phyloP scores from a whole-genome alignment of 2,113 vertebrate genomes.

The Passer montanus region DNA sequence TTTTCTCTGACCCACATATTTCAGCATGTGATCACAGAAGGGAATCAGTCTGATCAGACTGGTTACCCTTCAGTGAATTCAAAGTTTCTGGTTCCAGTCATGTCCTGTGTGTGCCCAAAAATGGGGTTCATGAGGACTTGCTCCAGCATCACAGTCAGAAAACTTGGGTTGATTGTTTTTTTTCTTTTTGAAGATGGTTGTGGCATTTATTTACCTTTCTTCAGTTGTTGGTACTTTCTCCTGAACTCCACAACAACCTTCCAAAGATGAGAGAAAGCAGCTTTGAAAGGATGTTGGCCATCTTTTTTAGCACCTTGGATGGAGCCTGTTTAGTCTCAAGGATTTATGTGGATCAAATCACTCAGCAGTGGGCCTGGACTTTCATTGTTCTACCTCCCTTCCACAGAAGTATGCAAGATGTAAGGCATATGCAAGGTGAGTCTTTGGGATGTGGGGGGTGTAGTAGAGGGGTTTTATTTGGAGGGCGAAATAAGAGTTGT shows the following conservation, averaged over 20 bases:
- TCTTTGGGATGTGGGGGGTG: fast-evolving
- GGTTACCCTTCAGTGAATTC: not conserved
- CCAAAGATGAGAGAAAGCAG: not conserved
- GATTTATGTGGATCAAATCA: not conserved
- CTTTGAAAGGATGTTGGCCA: not conserved
- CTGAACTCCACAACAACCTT: not conserved
- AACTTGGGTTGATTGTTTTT: not conserved
- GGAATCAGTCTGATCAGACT: not conserved
- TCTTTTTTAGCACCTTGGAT: not conserved
- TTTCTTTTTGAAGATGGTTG: fast-evolving
- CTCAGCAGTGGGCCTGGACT: fast-evolving
- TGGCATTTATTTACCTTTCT: not conserved
- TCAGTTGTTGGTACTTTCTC: not conserved
- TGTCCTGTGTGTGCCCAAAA: not conserved
- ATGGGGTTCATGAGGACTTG: not conserved
- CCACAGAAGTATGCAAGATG: not conserved
- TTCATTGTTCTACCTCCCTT: not conserved
- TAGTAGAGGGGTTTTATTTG: not conserved
- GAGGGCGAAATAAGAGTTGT: fast-evolving
- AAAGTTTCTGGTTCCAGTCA: not conserved
- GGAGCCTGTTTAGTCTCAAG: fast-evolving
- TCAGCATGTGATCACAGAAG: not conserved
- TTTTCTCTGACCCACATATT: not conserved
- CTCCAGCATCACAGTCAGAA: not conserved
- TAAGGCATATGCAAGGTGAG: not conserved